Base-by-base conservation (phyloP, 2,888 invertebrate genomes). In the Scaptomyza flava region DNA sequence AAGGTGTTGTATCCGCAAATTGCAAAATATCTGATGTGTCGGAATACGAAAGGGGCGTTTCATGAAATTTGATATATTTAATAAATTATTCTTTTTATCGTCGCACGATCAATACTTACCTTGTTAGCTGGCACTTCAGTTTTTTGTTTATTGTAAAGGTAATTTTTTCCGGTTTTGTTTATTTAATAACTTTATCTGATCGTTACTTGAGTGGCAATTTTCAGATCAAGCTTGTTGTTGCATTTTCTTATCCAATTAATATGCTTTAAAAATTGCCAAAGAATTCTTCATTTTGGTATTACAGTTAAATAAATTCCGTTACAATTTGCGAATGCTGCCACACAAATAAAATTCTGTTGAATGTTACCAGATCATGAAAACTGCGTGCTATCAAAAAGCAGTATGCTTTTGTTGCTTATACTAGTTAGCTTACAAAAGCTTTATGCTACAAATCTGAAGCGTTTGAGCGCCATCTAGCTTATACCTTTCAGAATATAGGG, bases 1-100 rank as follows among this genome's bases (percentile, higher is more conserved):
- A 71, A 82, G 83, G 89, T 88, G 87, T 86, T 82, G 87, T 68
- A 17, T 57, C 46, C 48, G 51, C 61, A 88, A 83, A 88, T 86
- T 83, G 81, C 81, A 69, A 86, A 86, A 83, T 41, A 41, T 41
- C 68, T 62, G 73, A 53, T 62, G 62, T 46, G 56, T 60, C 50
- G 56, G 42, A 52, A 42, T 63, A 45, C 36, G 5, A 11, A 54
- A 56, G 74, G 68, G 74, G 79, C 79, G 79, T 63, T 47, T 17
- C 41, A 41, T 47, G 79, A 31, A 68, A 74, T 43, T 63, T 54
- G 74, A 74, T 74, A 74, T 74, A 78, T 74, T 61, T 78, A 50
- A 74, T 78, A 78, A 68, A 74, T 74, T 57, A 68, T 50, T 47
- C 9, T 23, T 23, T 45, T 73, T 47, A 63, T 36, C 43, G 57